Conservation (phyloP, 2,113 vertebrate genomes). For the Malurus cyaneus region DNA sequence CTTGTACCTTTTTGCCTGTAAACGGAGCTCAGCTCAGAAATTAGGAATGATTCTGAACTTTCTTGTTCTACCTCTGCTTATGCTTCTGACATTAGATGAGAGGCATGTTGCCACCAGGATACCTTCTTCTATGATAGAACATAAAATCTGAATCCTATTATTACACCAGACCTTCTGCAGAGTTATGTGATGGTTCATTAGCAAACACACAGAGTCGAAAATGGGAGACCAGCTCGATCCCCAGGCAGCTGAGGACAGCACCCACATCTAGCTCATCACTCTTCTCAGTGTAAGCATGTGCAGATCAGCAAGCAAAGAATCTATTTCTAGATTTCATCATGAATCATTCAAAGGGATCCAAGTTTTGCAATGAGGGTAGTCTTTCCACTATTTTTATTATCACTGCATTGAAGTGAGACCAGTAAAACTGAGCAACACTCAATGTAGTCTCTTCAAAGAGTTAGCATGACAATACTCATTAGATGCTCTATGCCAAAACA, state of each 20-base stretch:
- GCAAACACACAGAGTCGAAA: neutral
- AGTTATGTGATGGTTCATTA: neutral
- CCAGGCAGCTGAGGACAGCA: neutral
- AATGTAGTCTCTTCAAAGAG: neutral
- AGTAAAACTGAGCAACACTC: neutral
- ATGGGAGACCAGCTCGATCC: neutral
- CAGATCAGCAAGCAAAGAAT: neutral
- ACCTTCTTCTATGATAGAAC: neutral
- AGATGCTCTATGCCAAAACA: conserved; percentile 41
- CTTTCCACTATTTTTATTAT: conserved; percentile 28
- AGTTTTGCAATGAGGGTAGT: neutral
- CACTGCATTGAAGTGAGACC: neutral
- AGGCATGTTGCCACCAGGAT: neutral
- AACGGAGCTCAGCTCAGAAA: neutral
- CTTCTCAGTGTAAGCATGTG: neutral
- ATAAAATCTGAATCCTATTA: neutral
- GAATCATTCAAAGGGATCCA: neutral
- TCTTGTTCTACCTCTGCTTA: neutral
- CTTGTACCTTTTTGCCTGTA: neutral
- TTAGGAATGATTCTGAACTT: neutral
- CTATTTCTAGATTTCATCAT: neutral
- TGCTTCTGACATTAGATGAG: neutral
- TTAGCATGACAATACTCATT: conserved; percentile 49
- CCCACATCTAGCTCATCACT: neutral
- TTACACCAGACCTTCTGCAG: neutral